Evolutionary conservation across 1,140 invertebrate species (phyloP).

Genomic region (Aradophagus sp.): DNA sequence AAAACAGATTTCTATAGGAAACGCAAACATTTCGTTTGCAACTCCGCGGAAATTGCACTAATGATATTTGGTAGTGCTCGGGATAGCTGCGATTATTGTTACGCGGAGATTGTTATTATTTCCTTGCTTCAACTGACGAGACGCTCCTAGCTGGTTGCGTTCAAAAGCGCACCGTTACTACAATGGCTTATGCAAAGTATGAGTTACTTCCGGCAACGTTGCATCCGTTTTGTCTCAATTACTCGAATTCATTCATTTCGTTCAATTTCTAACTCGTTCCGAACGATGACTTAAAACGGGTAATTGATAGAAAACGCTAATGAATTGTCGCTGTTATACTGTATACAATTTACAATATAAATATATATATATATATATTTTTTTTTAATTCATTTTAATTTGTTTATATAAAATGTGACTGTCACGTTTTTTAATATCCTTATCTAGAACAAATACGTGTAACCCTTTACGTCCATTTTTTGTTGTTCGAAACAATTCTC

Average conservation of each 20-base stretch:
- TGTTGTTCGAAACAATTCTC: too few species aligned
- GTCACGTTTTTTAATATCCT: too few species aligned
- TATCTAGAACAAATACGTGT: too few species aligned
- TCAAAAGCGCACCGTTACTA: slow-evolving; percentile 22
- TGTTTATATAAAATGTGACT: too few species aligned
- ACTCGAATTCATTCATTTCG: background rate
- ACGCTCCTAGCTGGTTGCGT: slow-evolving; percentile 17
- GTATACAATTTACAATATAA: too few species aligned
- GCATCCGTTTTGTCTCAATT: slow-evolving; percentile 17
- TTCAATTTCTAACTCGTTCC: slow-evolving; percentile 1
- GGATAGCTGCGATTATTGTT: slow-evolving; percentile 22
- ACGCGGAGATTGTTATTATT: slow-evolving; percentile 26
- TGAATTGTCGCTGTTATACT: too few species aligned
- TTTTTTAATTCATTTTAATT: too few species aligned
- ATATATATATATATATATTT: too few species aligned
- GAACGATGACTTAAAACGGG: too few species aligned
- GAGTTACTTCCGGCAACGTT: slow-evolving; percentile 17
- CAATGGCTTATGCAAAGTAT: slow-evolving; percentile 23
- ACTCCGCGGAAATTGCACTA: slow-evolving; percentile 9
- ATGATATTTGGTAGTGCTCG: slow-evolving; percentile 15
- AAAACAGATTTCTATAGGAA: slow-evolving; percentile 3
- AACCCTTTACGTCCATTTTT: too few species aligned
- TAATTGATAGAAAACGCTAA: too few species aligned
- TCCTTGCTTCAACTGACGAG: slow-evolving; percentile 20
- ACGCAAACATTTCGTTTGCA: slow-evolving; percentile 1